Percentiles rank a stretch among this genome's conserved stretches.
Evolutionary conservation across 2,113 vertebrate species (phyloP).

Genomic region (Peromyscus californicus): DNA sequence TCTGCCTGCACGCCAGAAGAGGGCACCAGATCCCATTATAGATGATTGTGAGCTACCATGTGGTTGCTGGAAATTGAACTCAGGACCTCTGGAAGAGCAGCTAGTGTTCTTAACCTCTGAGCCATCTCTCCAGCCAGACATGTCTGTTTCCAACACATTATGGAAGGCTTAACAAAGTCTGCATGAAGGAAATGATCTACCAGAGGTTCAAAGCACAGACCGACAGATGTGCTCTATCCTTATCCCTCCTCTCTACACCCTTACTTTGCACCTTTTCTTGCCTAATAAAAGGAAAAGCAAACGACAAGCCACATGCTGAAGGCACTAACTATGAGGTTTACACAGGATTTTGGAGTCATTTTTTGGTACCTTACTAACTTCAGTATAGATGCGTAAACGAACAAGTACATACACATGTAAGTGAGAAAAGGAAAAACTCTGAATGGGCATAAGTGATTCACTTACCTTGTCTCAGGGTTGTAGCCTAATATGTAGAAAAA

Average conservation of each 20-base stretch:
- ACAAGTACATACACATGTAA: background rate
- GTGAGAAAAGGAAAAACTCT: background rate
- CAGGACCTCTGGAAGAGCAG: too few relatives aligned
- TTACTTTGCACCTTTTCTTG: slow-evolving; percentile 23
- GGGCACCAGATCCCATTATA: too few relatives aligned
- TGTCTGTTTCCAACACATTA: background rate
- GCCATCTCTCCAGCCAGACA: too few relatives aligned
- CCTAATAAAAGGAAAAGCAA: background rate
- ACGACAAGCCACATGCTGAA: background rate
- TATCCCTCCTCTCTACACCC: background rate
- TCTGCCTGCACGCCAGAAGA: too few relatives aligned
- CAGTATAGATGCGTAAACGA: background rate
- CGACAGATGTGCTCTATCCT: background rate
- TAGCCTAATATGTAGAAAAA: slow-evolving; percentile 99
- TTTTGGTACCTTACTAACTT: background rate
- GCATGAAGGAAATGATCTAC: background rate
- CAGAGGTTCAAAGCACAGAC: background rate
- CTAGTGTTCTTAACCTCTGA: too few relatives aligned
- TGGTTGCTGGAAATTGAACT: too few relatives aligned
- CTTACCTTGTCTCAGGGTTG: slow-evolving; percentile 99
- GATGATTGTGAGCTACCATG: too few relatives aligned
- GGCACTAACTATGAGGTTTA: background rate
- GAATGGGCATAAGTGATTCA: slow-evolving; percentile 25
- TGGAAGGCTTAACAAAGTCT: background rate
- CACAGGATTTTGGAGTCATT: background rate